Base-by-base conservation (phyloP, 2,888 invertebrate species). In the Dugesia japonica region DNA sequence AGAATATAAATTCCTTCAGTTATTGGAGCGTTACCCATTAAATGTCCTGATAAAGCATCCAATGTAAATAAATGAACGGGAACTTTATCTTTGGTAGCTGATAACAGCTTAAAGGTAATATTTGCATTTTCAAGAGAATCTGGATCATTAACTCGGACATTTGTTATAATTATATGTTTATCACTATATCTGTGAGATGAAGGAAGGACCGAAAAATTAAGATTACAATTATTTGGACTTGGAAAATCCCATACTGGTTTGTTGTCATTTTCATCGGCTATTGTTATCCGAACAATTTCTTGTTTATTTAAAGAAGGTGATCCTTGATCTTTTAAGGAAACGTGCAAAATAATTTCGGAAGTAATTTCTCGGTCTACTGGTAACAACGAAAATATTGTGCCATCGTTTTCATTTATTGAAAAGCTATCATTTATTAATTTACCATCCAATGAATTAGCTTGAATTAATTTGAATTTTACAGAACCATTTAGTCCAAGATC, bases 251-350 rank as follows among this genome's bases (percentile, higher is more conserved):
- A 56, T 13, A 56, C 17, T 23, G 56, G 56, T 56, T 56, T n/a
- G 23, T 56, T 56, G 17, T 56, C 56, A 56, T 56, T 56, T 56
- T 56, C 56, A n/a, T 56, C 56, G 23, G 56, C 56, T 56, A 56
- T n/a, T 20, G 4, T 56, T 20, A 56, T 4, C 7, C 1, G 4
- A 13, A 56, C n/a, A 4, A 13, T 56, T 56, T 56, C 56, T 23
- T 56, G 9, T 4, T n/a, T 4, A n/a, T n/a, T 56, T 56, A 56
- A 23, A 4, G 56, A n/a, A 13, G 56, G 56, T 7, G 56, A 20
- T 1, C 56, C 56, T 56, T 56, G 56, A n/a, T 56, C 56, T 20
- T 1, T 23, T 20, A 56, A 23, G 23, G 17, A n/a, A 56, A 56
- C 56, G 1, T n/a, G 56, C 17, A 56, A n/a, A 7, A 23, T 56